Evolutionary conservation across 2,113 vertebrate genomes (phyloP).

Genomic region (Nanorana parkeri): DNA sequence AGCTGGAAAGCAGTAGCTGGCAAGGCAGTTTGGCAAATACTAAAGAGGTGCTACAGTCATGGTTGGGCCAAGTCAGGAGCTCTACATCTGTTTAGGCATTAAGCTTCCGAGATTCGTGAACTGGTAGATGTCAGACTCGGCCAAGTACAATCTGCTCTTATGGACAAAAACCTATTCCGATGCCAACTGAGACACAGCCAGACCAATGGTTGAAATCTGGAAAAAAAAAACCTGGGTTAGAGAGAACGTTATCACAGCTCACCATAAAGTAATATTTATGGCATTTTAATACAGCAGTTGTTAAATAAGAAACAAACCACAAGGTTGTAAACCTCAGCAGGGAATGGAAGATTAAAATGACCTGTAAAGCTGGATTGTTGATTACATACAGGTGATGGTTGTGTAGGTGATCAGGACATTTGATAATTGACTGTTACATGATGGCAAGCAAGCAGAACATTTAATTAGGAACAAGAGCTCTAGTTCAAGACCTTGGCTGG

Average conservation of each 20-base stretch:
- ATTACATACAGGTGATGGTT: neutral
- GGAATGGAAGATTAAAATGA: neutral
- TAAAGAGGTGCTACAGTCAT: slow-evolving; percentile 5
- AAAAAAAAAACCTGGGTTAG: neutral
- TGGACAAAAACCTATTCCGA: neutral
- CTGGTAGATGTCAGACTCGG: neutral
- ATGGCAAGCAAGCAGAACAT: neutral
- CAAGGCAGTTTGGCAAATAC: neutral
- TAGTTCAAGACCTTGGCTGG: too few relatives aligned
- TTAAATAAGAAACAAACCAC: neutral
- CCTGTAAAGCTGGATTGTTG: neutral
- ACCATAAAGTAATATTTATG: neutral
- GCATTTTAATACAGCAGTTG: neutral
- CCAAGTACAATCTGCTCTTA: slow-evolving; percentile 26
- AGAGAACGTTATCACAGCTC: slow-evolving; percentile 11
- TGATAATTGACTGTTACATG: neutral
- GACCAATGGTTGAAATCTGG: slow-evolving; percentile 6
- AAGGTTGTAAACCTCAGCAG: neutral
- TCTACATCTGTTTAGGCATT: slow-evolving; percentile 5
- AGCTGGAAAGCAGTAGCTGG: slow-evolving; percentile 6
- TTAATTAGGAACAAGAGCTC: neutral
- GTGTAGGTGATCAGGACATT: neutral
- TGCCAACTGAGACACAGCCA: slow-evolving; percentile 16
- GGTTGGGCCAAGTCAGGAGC: slow-evolving; percentile 6
- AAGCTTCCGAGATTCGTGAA: neutral